Evolutionary conservation across 1,140 invertebrate genomes (phyloP), one percentile per base, ranked within the genome.

Genomic region (Brachystomella parvula): DNA sequence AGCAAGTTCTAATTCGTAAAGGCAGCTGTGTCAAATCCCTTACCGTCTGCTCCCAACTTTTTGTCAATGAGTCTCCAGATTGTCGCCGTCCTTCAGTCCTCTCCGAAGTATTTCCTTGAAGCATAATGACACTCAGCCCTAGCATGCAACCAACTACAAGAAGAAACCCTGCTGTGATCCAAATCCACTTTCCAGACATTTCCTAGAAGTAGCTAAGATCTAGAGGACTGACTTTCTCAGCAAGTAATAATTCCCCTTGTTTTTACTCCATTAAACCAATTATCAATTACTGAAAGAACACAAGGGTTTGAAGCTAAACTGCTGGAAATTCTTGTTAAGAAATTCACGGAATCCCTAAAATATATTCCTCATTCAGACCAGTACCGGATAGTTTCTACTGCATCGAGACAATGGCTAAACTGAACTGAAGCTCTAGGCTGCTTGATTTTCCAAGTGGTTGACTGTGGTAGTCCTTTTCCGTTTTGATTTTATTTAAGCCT

Each of bases 41-140:
- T 65, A 69, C 67, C 67, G 61, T 60, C 17, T 58, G 21, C 21
- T 69, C 53, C 64, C 59, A 63, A 32, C n/a, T n/a, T n/a, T 59
- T 47, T n/a, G 60, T 60, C 47, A 53, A 53, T n/a, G 47, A 64
- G 24, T 62, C 56, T 47, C 59, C 47, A 19, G 35, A 26, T 19
- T 61, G 62, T 31, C 17, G 17, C 29, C 29, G 44, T 24, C 33
- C 26, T 47, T 56, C 57, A 21, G 15, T 33, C 29, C 47, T 29
- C 1, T 44, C 49, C 0, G 66, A 65, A 35, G 26, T 62, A 24
- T 63, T 44, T 21, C 59, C 64, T 60, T 65, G 63, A 61, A 71
- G 64, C 47, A 71, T n/a, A 17, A 69, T 31, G 29, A 66, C 66
- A 49, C 49, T 53, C 3, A 71, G 66, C 35, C 67, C 70, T n/a